Percentiles rank a stretch among this genome's conserved stretches.
phyloP scores from a whole-genome alignment of 2,888 invertebrate species.

The Sepioteuthis lessoniana region DNA sequence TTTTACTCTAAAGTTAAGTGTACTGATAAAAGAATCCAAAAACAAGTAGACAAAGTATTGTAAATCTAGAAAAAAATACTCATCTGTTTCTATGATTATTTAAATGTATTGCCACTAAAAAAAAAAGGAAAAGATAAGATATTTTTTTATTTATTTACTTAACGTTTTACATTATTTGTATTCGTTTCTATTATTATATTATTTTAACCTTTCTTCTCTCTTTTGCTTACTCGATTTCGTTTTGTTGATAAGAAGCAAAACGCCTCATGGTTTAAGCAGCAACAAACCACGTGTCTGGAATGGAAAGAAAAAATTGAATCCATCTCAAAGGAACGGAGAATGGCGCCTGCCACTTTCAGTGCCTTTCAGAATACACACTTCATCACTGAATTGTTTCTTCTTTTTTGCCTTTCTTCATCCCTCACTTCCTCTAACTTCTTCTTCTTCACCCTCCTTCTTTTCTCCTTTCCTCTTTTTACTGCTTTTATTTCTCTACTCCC shows the following conservation, averaged over 20 bases:
- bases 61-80: not conserved
- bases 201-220: not conserved
- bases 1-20: too few species aligned
- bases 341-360: too few species aligned
- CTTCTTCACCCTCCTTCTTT: not conserved
- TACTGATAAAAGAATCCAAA: not conserved
- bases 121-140: not conserved
- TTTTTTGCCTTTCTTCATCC: too few species aligned
- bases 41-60: not conserved
- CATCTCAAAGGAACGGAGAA: not conserved
- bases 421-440: not conserved
- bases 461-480: not conserved
- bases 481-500: not conserved
- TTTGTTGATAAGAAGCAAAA: not conserved
- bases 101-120: not conserved
- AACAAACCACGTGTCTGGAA: not conserved
- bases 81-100: not conserved
- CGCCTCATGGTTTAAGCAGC: too few species aligned
- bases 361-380: too few species aligned
- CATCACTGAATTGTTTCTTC: too few species aligned
- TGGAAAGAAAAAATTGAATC: not conserved
- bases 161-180: constrained; percentile 6
- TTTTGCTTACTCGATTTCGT: not conserved
- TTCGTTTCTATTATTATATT: not conserved
- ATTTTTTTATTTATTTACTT: not conserved